A percentile compares a stretch with the other conserved stretches of the same genome.
These are phyloP conservation scores for Moxostoma hubbsi DNA, from an alignment of 2,797 vertebrate species.

Conservation along the genomic window DNA sequence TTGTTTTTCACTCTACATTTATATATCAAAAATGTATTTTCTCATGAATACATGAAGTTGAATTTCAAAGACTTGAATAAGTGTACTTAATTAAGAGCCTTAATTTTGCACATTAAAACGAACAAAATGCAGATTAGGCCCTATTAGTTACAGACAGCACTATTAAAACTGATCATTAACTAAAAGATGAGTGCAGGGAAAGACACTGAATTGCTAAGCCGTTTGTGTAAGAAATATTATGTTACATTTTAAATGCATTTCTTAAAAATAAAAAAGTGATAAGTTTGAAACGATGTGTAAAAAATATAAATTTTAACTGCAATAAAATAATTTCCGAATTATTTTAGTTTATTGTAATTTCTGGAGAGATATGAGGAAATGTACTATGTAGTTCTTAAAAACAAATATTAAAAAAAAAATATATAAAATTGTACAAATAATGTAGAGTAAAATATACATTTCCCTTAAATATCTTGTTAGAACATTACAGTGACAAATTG, in stretches of 20 bases:
- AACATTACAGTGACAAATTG: not conserved
- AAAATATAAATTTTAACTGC: not conserved
- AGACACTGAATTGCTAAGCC: constrained; percentile 8
- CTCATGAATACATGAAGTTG: constrained; percentile 29
- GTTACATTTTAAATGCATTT: not conserved
- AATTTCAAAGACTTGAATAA: constrained; percentile 40
- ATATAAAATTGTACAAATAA: too few species aligned
- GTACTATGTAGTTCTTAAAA: not conserved
- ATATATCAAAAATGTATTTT: constrained; percentile 4
- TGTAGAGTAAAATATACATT: not conserved
- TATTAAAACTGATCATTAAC: constrained; percentile 64
- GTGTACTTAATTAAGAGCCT: constrained; percentile 51
- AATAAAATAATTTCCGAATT: not conserved
- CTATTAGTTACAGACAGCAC: constrained; percentile 42
- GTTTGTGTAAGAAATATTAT: not conserved
- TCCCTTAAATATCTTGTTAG: not conserved
- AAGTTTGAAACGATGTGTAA: not conserved
- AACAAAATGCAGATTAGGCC: constrained; percentile 62
- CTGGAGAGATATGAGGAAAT: not conserved
- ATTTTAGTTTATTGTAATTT: not conserved
- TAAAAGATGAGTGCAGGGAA: constrained; percentile 10
- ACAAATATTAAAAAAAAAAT: not conserved
- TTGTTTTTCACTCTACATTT: not conserved
- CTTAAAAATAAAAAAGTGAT: not conserved
- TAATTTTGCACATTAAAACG: constrained; percentile 55